Conservation (phyloP, 2,797 vertebrate genomes). For the Tenualosa ilisha region DNA sequence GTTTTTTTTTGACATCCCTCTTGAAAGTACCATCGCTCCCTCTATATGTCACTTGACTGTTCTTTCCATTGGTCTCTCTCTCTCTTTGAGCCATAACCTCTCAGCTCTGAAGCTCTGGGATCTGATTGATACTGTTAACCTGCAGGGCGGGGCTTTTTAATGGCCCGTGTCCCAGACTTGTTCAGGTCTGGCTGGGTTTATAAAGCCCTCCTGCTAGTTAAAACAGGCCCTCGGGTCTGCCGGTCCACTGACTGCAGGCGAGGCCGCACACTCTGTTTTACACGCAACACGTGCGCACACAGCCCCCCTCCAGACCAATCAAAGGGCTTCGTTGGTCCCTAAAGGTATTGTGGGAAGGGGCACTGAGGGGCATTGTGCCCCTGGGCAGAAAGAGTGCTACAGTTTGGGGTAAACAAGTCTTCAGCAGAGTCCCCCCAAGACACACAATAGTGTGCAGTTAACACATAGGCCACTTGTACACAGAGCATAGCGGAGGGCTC, state of each 20-base stretch:
- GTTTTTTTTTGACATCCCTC: not conserved
- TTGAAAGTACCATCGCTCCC: not conserved
- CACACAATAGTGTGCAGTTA: not conserved
- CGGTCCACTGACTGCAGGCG: conserved; percentile 3
- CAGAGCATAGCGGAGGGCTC: not conserved
- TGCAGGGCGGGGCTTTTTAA: conserved; percentile 17
- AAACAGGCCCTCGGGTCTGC: conserved; percentile 19
- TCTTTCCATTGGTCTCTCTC: not conserved
- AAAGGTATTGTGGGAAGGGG: conserved; percentile 23
- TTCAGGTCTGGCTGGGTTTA: conserved; percentile 21
- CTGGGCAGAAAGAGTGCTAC: conserved; percentile 43
- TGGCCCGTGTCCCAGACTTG: conserved; percentile 16
- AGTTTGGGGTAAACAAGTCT: conserved; percentile 35
- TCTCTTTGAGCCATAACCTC: not conserved
- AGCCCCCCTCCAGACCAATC: not conserved
- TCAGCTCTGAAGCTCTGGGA: not conserved
- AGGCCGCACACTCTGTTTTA: conserved; percentile 11
- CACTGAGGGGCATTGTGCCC: conserved; percentile 33
- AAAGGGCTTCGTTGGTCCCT: conserved; percentile 7
- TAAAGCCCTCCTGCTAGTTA: conserved; percentile 22
- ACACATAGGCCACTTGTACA: not conserved
- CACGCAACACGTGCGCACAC: conserved; percentile 14
- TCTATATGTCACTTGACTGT: not conserved
- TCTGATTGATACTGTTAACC: conserved; percentile 17
- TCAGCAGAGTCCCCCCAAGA: not conserved